Evolutionary conservation across 2,797 vertebrate species (phyloP), one percentile per base, ranked within the genome.

Genomic region (Muscicapa striata): DNA sequence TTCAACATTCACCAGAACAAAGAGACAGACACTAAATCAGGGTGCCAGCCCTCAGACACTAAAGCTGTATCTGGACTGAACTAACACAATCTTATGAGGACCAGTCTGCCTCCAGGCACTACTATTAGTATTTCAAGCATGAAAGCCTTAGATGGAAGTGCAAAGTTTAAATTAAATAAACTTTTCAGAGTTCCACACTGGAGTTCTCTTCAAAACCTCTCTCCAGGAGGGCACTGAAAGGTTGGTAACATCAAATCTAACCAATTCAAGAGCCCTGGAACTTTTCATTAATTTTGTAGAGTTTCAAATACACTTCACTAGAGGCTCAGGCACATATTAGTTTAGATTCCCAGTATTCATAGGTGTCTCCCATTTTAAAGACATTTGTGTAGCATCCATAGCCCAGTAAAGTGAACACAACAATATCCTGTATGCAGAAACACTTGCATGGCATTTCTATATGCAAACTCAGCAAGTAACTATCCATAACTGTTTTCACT

Each of bases 11-110:
- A 76, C 27, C 29, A 87, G 93, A 84, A 91, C 83, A 73, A 87
- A 87, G 79, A 75, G 58, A 86, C 27, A 87, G 87, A 78, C 63
- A 69, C 74, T 90, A 81, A 95, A 95, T 94, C 55, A 87, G 48
- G 45, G 43, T 93, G 24, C 51, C 45, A 84, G 55, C 15, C 80
- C 77, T 86, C 1, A 6, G 61, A 70, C 52, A 73, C 26, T 24
- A 36, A 73, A 86, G 49, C 54, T 64, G 9, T 66, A 68, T 48
- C 77, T 89, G 58, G 58, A 67, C 73, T 72, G 63, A 90, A 59
- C 85, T 67, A 84, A 19, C 57, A 75, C 51, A 55, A 68, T 27
- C 15, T 84, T 64, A 43, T 30, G 59, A 84, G 77, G 48, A 81
- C 70, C 68, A 45, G 64, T 51, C 72, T 96, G 74, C 80, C 85